Evolutionary conservation across 1,140 invertebrate genomes (phyloP).

Genomic region (Eumeta japonica): DNA sequence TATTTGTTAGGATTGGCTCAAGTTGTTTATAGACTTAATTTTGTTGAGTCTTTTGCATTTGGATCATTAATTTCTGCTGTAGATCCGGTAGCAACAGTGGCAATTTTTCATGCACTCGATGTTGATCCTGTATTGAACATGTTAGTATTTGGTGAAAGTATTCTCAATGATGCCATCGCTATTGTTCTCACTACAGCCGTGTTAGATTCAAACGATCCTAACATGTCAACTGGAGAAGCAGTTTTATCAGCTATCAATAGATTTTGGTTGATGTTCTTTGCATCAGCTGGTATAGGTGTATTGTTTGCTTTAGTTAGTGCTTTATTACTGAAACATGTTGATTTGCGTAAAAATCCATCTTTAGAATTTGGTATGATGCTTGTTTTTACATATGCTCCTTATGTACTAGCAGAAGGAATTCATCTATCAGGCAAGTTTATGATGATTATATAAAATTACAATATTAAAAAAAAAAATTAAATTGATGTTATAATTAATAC

Average conservation of each 20-base stretch:
- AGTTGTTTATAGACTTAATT: slow-evolving; percentile 86
- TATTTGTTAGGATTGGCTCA: slow-evolving; percentile 89
- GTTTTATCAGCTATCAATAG: slow-evolving; percentile 86
- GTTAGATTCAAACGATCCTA: slow-evolving; percentile 72
- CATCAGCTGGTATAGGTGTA: slow-evolving; percentile 95
- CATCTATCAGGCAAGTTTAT: slow-evolving; percentile 80
- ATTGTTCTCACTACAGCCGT: slow-evolving; percentile 94
- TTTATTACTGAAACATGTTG: slow-evolving; percentile 91
- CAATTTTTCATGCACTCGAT: slow-evolving; percentile 96
- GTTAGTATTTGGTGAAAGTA: slow-evolving; percentile 98
- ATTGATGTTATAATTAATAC: slow-evolving; percentile 2
- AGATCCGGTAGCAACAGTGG: slow-evolving; percentile 96
- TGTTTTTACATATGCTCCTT: slow-evolving; percentile 97
- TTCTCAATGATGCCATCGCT: slow-evolving; percentile 96
- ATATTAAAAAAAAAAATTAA: slow-evolving; percentile 1
- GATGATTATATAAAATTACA: slow-evolving; percentile 4
- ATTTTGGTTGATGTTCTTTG: slow-evolving; percentile 98
- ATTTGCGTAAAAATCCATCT: slow-evolving; percentile 95
- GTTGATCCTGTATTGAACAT: slow-evolving; percentile 95
- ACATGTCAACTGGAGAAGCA: slow-evolving; percentile 74
- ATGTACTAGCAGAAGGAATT: slow-evolving; percentile 95
- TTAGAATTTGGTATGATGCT: slow-evolving; percentile 98
- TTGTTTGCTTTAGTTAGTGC: slow-evolving; percentile 93
- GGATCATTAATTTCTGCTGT: slow-evolving; percentile 98
- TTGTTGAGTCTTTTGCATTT: slow-evolving; percentile 98